phyloP scores from a whole-genome alignment of 2,888 invertebrate genomes.

The Synergus gifuensis region DNA sequence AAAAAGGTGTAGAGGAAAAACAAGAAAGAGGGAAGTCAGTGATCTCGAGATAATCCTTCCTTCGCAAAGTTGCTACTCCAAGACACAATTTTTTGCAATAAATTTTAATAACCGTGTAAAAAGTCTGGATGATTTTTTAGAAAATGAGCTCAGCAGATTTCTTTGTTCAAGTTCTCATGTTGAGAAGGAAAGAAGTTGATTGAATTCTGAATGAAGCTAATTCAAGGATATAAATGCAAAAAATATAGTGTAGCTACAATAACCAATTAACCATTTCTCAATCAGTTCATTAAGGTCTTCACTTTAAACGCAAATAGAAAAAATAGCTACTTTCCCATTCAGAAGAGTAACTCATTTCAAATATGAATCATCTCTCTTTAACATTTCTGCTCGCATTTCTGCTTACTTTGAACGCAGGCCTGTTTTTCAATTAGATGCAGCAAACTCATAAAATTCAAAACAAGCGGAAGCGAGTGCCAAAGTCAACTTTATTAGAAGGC shows the following conservation, averaged over 20 bases:
- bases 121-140: not conserved
- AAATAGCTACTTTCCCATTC: not conserved
- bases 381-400: not conserved
- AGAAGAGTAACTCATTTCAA: not conserved
- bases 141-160: not conserved
- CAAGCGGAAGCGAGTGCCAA: slow-evolving; percentile 33
- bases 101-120: not conserved
- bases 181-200: not conserved
- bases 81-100: not conserved
- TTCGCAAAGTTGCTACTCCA: not conserved
- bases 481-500: slow-evolving; percentile 32
- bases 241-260: not conserved
- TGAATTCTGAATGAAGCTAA: not conserved
- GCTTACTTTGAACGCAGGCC: not conserved
- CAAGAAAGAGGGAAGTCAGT: not conserved
- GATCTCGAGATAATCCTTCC: not conserved
- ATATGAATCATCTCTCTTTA: not conserved
- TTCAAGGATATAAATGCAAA: not conserved
- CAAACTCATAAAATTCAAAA: slow-evolving; percentile 14
- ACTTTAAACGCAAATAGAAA: not conserved
- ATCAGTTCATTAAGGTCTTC: too few species aligned
- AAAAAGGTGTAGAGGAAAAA: not conserved
- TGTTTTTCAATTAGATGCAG: not conserved
- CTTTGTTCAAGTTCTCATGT: not conserved
- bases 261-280: too few species aligned